These are phyloP conservation scores for Acrocephalus arundinaceus DNA, from an alignment of 2,113 vertebrate species.

Conservation along the genomic window DNA sequence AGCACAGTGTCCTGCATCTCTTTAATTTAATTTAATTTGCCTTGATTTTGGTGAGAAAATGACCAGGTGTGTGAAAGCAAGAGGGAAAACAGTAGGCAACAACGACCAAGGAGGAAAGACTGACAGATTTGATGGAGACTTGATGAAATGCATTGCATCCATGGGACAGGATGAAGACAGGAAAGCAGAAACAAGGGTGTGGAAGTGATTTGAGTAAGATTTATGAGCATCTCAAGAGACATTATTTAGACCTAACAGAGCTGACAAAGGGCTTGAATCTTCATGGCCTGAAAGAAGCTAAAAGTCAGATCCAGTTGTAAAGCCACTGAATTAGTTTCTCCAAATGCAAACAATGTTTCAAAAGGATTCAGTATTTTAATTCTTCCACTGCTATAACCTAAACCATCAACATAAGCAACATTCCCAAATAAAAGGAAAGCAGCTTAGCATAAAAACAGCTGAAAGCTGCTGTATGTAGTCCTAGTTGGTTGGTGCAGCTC, in stretches of 20 bases:
- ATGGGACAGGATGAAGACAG: neutral
- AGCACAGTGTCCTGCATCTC: neutral
- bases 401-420: neutral
- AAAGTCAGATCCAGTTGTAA: neutral
- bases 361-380: neutral
- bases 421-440: neutral
- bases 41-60: constrained; percentile 8
- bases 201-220: neutral
- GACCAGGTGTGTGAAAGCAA: neutral
- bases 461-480: neutral
- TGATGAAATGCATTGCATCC: neutral
- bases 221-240: neutral
- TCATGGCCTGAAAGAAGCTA: neutral
- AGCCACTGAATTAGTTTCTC: neutral
- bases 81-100: neutral
- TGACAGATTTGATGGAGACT: neutral
- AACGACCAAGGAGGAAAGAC: neutral
- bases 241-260: neutral
- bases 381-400: neutral
- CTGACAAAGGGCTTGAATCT: neutral
- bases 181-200: neutral
- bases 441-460: neutral
- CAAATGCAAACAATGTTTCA: neutral
- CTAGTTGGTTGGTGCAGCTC: neutral
- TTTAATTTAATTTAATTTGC: neutral